These are phyloP conservation scores for Sebastes alutus DNA, from an alignment of 2,797 vertebrate species.

Conservation along the genomic window DNA sequence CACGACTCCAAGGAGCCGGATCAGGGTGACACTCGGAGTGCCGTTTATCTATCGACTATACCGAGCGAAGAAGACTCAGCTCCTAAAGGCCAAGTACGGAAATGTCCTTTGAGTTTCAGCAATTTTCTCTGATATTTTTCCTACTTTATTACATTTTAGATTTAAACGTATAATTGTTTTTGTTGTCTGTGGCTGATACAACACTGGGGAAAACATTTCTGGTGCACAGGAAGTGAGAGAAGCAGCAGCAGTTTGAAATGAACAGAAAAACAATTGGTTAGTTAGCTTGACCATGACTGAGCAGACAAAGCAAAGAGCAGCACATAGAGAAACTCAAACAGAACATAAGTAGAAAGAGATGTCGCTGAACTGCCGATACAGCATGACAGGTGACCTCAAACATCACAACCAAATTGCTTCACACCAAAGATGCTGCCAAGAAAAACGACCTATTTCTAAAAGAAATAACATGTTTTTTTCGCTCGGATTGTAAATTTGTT, in stretches of 20 bases:
- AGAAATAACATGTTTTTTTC: background rate
- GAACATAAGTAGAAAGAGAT: background rate
- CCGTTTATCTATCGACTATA: slow-evolving; percentile 81
- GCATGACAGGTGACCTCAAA: background rate
- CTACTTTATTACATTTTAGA: background rate
- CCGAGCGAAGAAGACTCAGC: slow-evolving; percentile 64
- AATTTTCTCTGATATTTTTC: background rate
- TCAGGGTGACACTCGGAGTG: slow-evolving; percentile 73
- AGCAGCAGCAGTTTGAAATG: background rate
- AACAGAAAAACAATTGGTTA: background rate
- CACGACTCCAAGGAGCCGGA: background rate
- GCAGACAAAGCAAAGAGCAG: background rate
- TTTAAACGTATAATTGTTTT: background rate
- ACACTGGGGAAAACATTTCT: background rate
- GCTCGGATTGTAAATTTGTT: background rate
- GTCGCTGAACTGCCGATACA: background rate
- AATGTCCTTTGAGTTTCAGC: background rate
- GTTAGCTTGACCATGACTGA: background rate
- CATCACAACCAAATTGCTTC: background rate
- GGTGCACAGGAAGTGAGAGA: background rate
- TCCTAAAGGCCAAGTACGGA: slow-evolving; percentile 76
- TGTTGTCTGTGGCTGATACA: background rate
- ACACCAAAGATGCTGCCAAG: background rate
- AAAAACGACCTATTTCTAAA: background rate
- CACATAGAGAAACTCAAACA: background rate